Evolutionary conservation across 1,140 invertebrate species (phyloP), one percentile per base, ranked within the genome.

Genomic region (Drosophila parabipectinata): DNA sequence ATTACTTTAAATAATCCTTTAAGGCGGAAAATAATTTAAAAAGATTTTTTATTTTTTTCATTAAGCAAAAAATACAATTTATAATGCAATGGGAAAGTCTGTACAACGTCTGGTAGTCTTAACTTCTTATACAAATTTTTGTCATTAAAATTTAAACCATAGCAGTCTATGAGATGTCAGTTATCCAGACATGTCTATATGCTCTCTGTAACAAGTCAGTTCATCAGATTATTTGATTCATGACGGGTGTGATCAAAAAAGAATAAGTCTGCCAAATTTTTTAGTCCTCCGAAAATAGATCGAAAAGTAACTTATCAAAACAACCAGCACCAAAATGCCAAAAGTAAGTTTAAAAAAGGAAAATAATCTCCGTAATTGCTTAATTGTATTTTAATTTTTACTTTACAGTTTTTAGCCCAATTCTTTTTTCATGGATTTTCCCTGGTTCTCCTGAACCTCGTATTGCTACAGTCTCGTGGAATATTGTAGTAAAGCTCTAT

Each of bases 371-470:
- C 10, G n/a, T 3, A n/a, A 3, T n/a, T 12, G 3, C 3, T 12
- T 9, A 10, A 10, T 34, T 3, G 1, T 34, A 34, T 10, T 34
- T 4, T 12, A 12, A 34, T 4, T 8, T 21, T 8, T 12, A 15
- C 2, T 5, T 5, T 12, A 34, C 28, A 60, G 58, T 21, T 18
- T 6, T 14, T 60, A 21, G 58, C 48, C 14, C 24, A 39, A 28
- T 15, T 60, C 7, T 14, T 15, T 28, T 53, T 53, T 12, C 30
- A 53, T 12, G 58, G 58, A 21, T 18, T 39, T 53, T 53, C 58
- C 14, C 32, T 60, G 14, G 15, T 14, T 4, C 48, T 60, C 1
- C 48, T 60, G 1, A 60, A 60, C 10, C 14, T 60, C 21, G 58
- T 60, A 32, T 15, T 60, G 4, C n/a, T 53, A 9, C 28, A 59